These are phyloP conservation scores for Cervus canadensis DNA, from an alignment of 2,113 vertebrate genomes.

Conservation along the genomic window DNA sequence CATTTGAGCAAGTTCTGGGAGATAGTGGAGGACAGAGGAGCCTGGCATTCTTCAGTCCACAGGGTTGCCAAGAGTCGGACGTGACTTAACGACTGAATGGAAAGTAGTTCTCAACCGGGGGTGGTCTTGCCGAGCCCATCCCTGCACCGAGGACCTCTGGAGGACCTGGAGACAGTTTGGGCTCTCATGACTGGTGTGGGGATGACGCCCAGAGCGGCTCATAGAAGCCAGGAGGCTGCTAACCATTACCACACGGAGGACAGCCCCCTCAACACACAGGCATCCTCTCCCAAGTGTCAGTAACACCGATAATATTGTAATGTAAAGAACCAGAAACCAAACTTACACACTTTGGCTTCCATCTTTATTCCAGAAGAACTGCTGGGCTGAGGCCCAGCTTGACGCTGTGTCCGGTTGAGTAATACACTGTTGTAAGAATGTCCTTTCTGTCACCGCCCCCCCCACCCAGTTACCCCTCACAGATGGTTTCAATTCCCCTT, in stretches of 20 bases:
- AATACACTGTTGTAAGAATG: neutral
- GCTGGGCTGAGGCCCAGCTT: neutral
- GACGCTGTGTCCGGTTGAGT: neutral
- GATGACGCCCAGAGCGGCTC: fast-evolving
- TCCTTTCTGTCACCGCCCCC: neutral
- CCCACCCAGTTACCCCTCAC: neutral
- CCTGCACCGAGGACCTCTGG: neutral
- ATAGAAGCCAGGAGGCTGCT: neutral
- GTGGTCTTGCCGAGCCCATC: fast-evolving
- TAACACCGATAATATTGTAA: neutral
- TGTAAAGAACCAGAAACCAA: neutral
- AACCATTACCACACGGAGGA: fast-evolving
- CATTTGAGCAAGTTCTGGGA: neutral
- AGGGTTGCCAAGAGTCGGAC: neutral
- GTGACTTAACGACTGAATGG: neutral
- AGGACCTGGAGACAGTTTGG: neutral
- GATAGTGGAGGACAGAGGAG: neutral
- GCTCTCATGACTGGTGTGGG: fast-evolving
- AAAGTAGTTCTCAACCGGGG: neutral
- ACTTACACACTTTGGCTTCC: neutral
- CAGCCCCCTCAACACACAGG: fast-evolving
- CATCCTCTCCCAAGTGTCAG: neutral
- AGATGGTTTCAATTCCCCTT: neutral
- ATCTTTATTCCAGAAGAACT: neutral
- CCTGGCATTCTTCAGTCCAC: fast-evolving